phyloP scores from a whole-genome alignment of 2,888 invertebrate species.

The Eutolmus rufibarbis region DNA sequence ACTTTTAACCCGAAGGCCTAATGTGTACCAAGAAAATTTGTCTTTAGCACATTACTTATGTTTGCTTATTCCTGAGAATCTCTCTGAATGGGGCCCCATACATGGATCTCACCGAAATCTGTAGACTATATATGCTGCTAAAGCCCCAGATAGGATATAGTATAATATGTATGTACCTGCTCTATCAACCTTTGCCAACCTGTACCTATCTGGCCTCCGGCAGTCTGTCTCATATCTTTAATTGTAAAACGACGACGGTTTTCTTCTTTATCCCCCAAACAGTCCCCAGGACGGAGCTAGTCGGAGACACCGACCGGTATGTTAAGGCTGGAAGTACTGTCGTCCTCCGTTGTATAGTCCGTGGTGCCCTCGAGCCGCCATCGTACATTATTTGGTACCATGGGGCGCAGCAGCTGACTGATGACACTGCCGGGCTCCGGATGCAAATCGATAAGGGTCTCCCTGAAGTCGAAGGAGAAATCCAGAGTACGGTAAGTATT shows the following conservation, averaged over 20 bases:
- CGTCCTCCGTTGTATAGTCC: constrained; percentile 86
- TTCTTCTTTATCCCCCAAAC: neutral
- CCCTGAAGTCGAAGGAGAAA: constrained; percentile 57
- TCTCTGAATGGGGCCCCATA: constrained; percentile 7
- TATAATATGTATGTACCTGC: no score
- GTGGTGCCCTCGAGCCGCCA: constrained; percentile 88
- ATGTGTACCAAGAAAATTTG: constrained; percentile 36
- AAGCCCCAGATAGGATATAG: neutral
- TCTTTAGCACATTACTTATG: constrained; percentile 38
- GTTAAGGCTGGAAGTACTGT: constrained; percentile 91
- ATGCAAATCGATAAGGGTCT: constrained; percentile 60
- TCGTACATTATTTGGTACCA: constrained; percentile 96
- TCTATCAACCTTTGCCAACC: neutral
- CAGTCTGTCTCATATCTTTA: constrained; percentile 15
- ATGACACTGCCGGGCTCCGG: constrained; percentile 60
- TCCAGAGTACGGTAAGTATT: constrained; percentile 60
- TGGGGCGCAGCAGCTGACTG: constrained; percentile 58
- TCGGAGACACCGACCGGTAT: constrained; percentile 88
- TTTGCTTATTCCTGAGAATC: constrained; percentile 35
- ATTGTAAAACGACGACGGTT: constrained; percentile 18
- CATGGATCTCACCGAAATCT: neutral
- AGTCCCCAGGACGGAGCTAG: constrained; percentile 92
- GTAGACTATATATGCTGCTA: neutral
- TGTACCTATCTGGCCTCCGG: neutral
- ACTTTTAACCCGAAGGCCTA: neutral